Evolutionary conservation across 2,888 invertebrate species (phyloP), one percentile per base, ranked within the genome.

Genomic region (Caenorhabditis sp.): DNA sequence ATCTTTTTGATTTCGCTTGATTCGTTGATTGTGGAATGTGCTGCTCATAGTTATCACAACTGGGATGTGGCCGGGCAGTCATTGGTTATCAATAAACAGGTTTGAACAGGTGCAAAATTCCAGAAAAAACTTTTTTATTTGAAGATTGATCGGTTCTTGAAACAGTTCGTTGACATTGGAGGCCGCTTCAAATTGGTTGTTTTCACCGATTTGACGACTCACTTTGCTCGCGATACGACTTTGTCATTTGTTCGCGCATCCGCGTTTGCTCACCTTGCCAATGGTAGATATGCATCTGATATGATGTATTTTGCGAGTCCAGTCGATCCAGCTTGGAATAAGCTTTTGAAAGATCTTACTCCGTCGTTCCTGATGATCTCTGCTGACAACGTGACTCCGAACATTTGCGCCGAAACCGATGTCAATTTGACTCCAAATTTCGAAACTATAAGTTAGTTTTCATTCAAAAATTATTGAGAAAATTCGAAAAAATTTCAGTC

Each of bases 291-390:
- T 27, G 73, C 70, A 19, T 71, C 74, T 49, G 78, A 78, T 63
- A 26, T 84, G 49, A 66, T 83, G 31, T 77, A 69, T 53, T 86
- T 86, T 73, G 69, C 73, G 1, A 81, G 78, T 43, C 86, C 86
- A 10, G 66, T 79, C 17, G 86, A 85, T 74, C 71, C 79, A 10
- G 64, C 68, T 64, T 87, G 86, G 86, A 73, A 72, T 19, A 73
- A 79, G 14, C 81, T 82, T 62, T 66, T 86, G 55, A 65, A 79
- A 36, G 83, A 85, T 54, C 59, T 87, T 50, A 86, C 86, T 17
- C 86, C 86, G 12, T 87, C 86, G 0, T 86, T 86, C 70, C 59
- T 86, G 67, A 79, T 86, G 77, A 79, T 86, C 66, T 86, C 86
- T 12, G 79, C 81, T 6, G 85, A 86, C 50, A 83, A 84, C 65